Base-by-base conservation (phyloP, 2,113 vertebrate species). In the Lonchura striata region DNA sequence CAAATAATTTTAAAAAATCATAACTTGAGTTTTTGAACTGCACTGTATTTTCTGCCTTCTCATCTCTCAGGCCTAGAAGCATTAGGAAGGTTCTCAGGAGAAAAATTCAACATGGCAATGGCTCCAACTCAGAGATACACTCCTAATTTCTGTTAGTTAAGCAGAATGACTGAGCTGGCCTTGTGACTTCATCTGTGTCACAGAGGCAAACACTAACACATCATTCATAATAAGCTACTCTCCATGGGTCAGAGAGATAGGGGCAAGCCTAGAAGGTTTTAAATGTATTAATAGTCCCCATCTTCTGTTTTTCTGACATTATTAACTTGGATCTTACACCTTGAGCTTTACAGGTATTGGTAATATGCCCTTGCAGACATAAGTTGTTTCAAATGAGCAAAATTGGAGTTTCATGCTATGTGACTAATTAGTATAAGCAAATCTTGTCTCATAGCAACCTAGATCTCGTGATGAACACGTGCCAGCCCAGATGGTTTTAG, bases 401-500 rank as follows among this genome's bases (percentile, higher is more conserved):
- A 97, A 96, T 19, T 90, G 54, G 79, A 89, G 50, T 93, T 96
- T 92, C 70, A 87, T 83, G 69, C 91, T 96, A 77, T 22, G 9
- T 75, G 91, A 69, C 82, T 97, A 97, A 98, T 98, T 97, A 98
- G 76, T 92, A 97, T 97, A 95, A 96, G 96, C 66, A 91, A 91
- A 92, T 83, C 68, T 77, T 89, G 96, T 98, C 88, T 98, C 97
- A 91, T 97, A 97, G 97, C 97, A 98, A 97, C 96, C 54, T 92
- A 92, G 91, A 96, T 97, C 85, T 97, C 96, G 93, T 97, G 97
- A 98, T 96, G 96, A 98, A 97, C 97, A 98, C 98, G 97, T 98
- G 98, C 95, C 96, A 97, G 82, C 92, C 95, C 97, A 98, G 96
- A 97, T 98, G 97, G 97, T 96, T 96, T 96, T 96, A 76, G 76